Conservation (phyloP, 1,140 invertebrate species). For the Pseudomyrmex sp. region DNA sequence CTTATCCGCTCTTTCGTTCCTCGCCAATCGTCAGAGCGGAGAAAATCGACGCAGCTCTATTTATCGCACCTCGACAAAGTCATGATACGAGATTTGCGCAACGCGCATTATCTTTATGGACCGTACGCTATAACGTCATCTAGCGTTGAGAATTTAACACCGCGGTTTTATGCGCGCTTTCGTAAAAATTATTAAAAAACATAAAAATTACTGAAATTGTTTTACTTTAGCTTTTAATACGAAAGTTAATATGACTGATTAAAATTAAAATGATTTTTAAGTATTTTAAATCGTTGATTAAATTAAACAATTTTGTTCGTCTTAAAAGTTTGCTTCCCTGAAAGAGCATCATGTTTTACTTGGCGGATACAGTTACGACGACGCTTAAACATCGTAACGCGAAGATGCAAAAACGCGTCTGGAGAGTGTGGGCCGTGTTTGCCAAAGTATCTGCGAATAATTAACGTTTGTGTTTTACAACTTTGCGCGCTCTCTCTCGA, state of each 20-base stretch:
- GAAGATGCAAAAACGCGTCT: slow-evolving; percentile 65
- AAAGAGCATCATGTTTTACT: slow-evolving; percentile 54
- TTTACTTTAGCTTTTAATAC: neutral
- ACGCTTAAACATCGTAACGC: slow-evolving; percentile 60
- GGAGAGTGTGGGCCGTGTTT: slow-evolving; percentile 29
- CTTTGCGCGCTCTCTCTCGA: slow-evolving; percentile 16
- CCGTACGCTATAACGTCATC: slow-evolving; percentile 23
- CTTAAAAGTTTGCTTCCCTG: neutral
- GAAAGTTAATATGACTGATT: too few species aligned
- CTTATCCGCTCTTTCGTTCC: slow-evolving; percentile 12
- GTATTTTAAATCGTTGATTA: too few species aligned
- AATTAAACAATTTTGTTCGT: neutral
- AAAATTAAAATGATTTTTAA: too few species aligned
- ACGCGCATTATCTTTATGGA: slow-evolving; percentile 53
- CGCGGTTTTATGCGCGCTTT: neutral
- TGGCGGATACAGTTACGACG: slow-evolving; percentile 17
- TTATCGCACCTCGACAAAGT: slow-evolving; percentile 36
- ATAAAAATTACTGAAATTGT: neutral
- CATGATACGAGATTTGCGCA: slow-evolving; percentile 47
- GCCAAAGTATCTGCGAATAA: slow-evolving; percentile 67
- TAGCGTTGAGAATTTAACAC: neutral
- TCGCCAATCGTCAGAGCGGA: slow-evolving; percentile 1
- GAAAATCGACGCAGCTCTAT: slow-evolving; percentile 39
- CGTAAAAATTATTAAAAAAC: slow-evolving; percentile 1
- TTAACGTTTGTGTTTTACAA: slow-evolving; percentile 73